These are phyloP conservation scores for Agelaius tricolor DNA, from an alignment of 2,113 vertebrate genomes.

Conservation along the genomic window DNA sequence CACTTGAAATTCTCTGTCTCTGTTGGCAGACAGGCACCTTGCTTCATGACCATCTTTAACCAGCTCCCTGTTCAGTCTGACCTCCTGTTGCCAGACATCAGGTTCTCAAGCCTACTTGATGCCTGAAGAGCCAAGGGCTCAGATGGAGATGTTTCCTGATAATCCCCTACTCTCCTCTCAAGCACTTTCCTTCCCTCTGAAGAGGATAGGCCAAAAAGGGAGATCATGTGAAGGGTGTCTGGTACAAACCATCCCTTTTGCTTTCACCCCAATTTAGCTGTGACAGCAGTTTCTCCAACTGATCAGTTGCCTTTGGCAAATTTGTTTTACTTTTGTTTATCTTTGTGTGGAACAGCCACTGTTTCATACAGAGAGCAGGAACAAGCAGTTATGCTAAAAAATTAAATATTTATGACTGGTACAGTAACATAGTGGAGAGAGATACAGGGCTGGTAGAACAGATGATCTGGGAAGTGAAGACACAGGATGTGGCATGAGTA, in stretches of 20 bases:
- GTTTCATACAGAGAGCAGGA: neutral
- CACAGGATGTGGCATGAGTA: neutral
- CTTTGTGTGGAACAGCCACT: neutral
- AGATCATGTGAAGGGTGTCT: neutral
- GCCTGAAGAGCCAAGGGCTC: neutral
- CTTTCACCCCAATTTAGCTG: neutral
- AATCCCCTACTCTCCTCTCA: neutral
- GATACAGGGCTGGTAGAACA: neutral
- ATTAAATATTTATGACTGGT: neutral
- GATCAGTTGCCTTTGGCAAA: neutral
- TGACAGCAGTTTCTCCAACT: neutral
- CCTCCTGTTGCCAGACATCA: neutral
- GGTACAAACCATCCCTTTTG: neutral
- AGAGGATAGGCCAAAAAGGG: neutral
- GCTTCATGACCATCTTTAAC: neutral
- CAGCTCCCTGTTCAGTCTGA: neutral
- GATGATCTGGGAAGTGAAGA: neutral
- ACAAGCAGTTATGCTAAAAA: neutral
- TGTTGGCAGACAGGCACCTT: neutral
- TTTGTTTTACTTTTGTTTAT: neutral
- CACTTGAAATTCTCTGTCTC: neutral
- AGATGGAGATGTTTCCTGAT: neutral
- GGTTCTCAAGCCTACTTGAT: neutral
- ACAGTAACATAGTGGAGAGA: fast-evolving
- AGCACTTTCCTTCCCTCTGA: neutral